Evolutionary conservation across 2,797 vertebrate species (phyloP).

Genomic region (Etheostoma nigrum): DNA sequence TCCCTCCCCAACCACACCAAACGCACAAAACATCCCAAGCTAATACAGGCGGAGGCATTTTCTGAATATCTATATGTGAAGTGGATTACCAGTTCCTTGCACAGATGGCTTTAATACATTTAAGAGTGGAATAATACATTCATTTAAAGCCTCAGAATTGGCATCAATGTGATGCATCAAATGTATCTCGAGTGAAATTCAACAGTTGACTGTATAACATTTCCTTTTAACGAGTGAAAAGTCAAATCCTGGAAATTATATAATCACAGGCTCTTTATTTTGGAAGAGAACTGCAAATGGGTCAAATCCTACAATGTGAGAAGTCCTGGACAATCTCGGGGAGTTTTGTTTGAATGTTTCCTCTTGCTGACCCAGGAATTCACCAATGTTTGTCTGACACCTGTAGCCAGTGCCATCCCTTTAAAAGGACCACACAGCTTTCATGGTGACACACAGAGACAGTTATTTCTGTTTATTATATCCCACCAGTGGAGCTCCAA

Average conservation of each 20-base stretch:
- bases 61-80: constrained; percentile 57
- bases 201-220: constrained; percentile 38
- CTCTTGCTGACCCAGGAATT: constrained; percentile 26
- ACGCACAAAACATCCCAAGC: constrained; percentile 46
- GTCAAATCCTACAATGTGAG: constrained; percentile 47
- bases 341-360: constrained; percentile 22
- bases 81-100: constrained; percentile 54
- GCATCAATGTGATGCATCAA: constrained; percentile 48
- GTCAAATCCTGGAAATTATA: constrained; percentile 63
- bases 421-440: constrained; percentile 72
- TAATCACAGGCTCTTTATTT: constrained; percentile 67
- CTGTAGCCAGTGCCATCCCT: constrained; percentile 55
- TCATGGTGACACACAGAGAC: constrained; percentile 13
- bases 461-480: constrained; percentile 45
- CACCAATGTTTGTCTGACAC: constrained; percentile 46
- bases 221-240: constrained; percentile 51
- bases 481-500: constrained; percentile 34
- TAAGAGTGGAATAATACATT: constrained; percentile 60
- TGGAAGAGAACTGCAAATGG: constrained; percentile 56
- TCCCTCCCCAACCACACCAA: constrained; percentile 65
- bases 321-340: constrained; percentile 24
- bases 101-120: constrained; percentile 76
- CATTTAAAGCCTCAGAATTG: constrained; percentile 65
- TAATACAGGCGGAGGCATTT: constrained; percentile 44
- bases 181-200: constrained; percentile 62